phyloP scores from a whole-genome alignment of 2,888 invertebrate species.

The Entomobrya multifasciata region DNA sequence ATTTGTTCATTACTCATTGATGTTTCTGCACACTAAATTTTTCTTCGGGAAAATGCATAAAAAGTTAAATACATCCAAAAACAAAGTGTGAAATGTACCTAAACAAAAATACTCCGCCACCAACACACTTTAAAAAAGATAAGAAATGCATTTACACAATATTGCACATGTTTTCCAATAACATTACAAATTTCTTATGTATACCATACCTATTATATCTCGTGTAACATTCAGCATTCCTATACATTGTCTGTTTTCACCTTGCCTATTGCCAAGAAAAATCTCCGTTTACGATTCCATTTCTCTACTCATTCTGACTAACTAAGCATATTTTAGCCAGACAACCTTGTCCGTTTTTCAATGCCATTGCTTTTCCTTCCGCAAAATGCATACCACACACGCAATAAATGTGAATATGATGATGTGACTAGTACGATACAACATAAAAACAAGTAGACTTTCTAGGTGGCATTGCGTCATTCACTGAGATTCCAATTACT shows the following conservation, averaged over 20 bases:
- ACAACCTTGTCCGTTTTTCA: slow-evolving; percentile 70
- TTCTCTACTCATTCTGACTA: background rate
- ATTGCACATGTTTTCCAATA: background rate
- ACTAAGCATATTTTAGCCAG: slow-evolving; percentile 36
- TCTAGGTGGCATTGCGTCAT: background rate
- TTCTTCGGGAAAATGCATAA: slow-evolving; percentile 5
- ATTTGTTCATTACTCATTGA: slow-evolving; percentile 11
- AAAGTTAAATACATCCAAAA: slow-evolving; percentile 19
- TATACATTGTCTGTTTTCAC: slow-evolving; percentile 59
- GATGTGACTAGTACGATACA: background rate
- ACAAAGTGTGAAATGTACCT: no score
- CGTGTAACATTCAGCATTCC: background rate
- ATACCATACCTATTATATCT: background rate
- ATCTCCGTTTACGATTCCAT: slow-evolving; percentile 16
- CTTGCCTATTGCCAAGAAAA: slow-evolving; percentile 68
- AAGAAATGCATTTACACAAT: background rate
- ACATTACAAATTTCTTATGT: background rate
- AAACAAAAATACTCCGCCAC: no score
- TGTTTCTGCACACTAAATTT: background rate
- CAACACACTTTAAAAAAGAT: background rate
- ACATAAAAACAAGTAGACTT: background rate
- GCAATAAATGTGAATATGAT: background rate
- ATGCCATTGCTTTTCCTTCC: slow-evolving; percentile 66
- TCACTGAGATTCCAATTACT: no score
- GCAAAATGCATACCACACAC: slow-evolving; percentile 14